Evolutionary conservation across 1,140 invertebrate genomes (phyloP), one percentile per base, ranked within the genome.

Genomic region (Cotesia chilonis): DNA sequence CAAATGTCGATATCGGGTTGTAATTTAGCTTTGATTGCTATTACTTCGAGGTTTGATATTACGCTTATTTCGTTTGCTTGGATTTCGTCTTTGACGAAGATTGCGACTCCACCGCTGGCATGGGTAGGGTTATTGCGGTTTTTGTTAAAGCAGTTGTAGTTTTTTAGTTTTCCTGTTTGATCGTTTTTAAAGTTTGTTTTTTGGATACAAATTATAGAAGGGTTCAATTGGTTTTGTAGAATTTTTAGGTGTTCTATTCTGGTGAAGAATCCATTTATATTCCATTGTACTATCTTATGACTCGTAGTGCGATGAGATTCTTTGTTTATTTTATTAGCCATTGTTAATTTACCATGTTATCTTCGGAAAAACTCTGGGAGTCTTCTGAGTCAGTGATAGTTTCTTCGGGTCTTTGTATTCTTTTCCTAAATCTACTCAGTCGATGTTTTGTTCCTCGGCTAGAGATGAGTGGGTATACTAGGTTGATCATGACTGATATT

Each of bases 381-480:
- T 41, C 38, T 41, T 41, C 69, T 28, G 14, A 9, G 38, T 77
- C 71, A 17, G 79, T 74, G 0, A 80, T 77, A 73, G 72, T 80
- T 77, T 84, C 80, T 10, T 76, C 52, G n/a, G 81, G 35, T 75
- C 84, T 84, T 9, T 76, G 74, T 10, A 82, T 0, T 41, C 38
- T 41, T 41, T 41, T 41, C 38, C 7, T 41, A 5, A 41, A 41
- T 41, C 38, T 41, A 41, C 4, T 41, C 4, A 41, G 38, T 7
- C 38, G 38, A 41, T 41, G 1, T 41, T 41, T 41, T 7, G 38
- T 7, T 41, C 38, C 38, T 41, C 7, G 38, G 38, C 7, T 7
- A 7, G 38, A 41, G 7, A 41, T 41, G 4, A 41, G 7, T 7
- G 7, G 7, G 7, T 41, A 7, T 7, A 41, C 7, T 7, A 5